Conservation (phyloP, 64 coral and sea anemone species). For the Porites australiensis region DNA sequence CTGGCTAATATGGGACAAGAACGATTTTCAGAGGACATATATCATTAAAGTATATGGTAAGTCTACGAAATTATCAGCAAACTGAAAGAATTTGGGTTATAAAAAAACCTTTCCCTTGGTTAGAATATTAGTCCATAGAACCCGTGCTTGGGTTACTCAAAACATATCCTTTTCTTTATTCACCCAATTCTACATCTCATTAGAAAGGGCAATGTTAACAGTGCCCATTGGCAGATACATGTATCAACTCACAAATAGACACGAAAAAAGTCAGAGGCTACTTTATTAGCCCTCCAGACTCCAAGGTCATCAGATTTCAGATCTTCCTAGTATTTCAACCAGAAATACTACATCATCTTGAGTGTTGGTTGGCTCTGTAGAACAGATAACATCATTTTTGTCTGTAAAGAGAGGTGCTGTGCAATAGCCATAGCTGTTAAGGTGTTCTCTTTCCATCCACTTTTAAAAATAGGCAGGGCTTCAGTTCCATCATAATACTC, state of each 20-base stretch:
- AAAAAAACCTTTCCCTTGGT: too few relatives aligned
- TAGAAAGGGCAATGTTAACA: too few relatives aligned
- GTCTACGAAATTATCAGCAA: too few relatives aligned
- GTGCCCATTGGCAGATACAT: too few relatives aligned
- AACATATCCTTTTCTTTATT: too few relatives aligned
- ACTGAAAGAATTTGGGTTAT: too few relatives aligned
- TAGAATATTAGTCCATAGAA: too few relatives aligned
- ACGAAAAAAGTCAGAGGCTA: slow-evolving; percentile 11
- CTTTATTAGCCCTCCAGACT: slow-evolving; percentile 30
- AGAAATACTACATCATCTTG: slow-evolving; percentile 18
- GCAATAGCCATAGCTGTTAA: slow-evolving; percentile 31
- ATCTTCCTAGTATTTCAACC: not conserved
- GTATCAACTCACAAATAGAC: not conserved
- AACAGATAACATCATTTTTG: not conserved
- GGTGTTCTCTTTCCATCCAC: slow-evolving; percentile 16
- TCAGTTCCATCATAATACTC: not conserved
- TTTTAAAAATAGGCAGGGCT: not conserved
- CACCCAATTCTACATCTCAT: too few relatives aligned
- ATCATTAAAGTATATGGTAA: too few relatives aligned
- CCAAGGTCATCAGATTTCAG: slow-evolving; percentile 14
- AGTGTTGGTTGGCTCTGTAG: not conserved
- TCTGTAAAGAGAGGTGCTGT: slow-evolving; percentile 7
- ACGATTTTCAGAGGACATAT: too few relatives aligned
- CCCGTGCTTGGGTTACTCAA: too few relatives aligned
- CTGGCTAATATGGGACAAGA: too few relatives aligned